A percentile compares a stretch with the other conserved stretches of the same genome.
Conservation (phyloP, 30 jellyfish, hydroid and myxozoan genomes). For the Catostylus mosaicus region DNA sequence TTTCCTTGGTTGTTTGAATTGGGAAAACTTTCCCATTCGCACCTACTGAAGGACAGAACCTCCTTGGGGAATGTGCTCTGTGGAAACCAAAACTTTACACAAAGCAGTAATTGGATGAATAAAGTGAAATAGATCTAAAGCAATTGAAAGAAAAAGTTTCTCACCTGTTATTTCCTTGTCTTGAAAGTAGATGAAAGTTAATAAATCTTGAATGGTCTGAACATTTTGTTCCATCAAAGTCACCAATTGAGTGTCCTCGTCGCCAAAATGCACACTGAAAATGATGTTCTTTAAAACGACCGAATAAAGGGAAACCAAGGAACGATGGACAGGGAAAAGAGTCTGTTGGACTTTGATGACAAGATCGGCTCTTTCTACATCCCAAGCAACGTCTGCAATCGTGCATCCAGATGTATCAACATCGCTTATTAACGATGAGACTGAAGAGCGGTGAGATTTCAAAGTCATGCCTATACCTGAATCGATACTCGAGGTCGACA, state of each 20-base stretch:
- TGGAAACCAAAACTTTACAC: too few species aligned
- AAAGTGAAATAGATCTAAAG: background rate
- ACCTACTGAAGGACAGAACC: too few species aligned
- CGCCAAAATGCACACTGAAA: constrained; percentile 52
- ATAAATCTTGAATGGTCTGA: constrained; percentile 3
- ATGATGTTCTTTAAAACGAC: constrained; percentile 53
- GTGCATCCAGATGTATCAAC: constrained; percentile 64
- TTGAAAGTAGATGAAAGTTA: constrained; percentile 45
- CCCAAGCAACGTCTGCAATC: constrained; percentile 67
- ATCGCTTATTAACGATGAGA: constrained; percentile 59
- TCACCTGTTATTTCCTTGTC: constrained; percentile 51
- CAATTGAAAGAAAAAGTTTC: background rate
- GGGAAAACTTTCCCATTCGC: too few species aligned
- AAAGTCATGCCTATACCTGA: constrained; percentile 57
- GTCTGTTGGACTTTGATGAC: constrained; percentile 54
- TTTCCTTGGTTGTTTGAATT: too few species aligned
- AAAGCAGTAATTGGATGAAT: background rate
- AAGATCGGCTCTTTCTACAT: constrained; percentile 50
- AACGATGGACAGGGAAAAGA: constrained; percentile 64
- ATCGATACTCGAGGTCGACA: constrained; percentile 53
- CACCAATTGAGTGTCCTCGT: constrained; percentile 59
- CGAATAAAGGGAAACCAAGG: constrained; percentile 49
- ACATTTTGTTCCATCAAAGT: constrained; percentile 61
- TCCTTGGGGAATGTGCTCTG: too few species aligned
- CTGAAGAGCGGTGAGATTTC: constrained; percentile 26